A percentile compares a stretch with the other conserved stretches of the same genome.
Conservation (phyloP, 2,797 vertebrate species). For the Sebastes iracundus region DNA sequence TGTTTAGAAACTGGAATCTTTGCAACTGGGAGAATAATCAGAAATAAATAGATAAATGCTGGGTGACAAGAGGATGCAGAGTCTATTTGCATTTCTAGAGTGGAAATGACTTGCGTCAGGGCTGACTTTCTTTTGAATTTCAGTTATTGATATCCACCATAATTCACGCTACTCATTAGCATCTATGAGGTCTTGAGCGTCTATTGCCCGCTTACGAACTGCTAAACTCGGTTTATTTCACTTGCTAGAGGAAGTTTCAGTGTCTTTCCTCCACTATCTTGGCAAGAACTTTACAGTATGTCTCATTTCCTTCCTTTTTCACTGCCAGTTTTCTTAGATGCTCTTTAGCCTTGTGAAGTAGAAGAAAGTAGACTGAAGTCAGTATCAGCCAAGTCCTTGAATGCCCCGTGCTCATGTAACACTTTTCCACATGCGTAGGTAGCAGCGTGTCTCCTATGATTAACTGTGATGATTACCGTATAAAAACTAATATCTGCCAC, state of each 20-base stretch:
- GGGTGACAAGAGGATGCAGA: constrained; percentile 16
- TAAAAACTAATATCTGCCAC: constrained; percentile 24
- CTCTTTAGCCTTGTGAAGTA: constrained; percentile 24
- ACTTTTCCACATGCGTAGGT: constrained; percentile 36
- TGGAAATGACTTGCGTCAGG: constrained; percentile 28
- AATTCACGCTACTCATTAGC: constrained; percentile 40
- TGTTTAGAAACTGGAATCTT: constrained; percentile 59
- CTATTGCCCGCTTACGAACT: constrained; percentile 41
- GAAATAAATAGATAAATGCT: constrained; percentile 37
- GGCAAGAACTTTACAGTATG: constrained; percentile 30
- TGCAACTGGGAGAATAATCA: constrained; percentile 42
- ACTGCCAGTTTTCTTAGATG: constrained; percentile 44
- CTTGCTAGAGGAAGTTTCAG: constrained; percentile 23
- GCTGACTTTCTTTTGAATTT: constrained; percentile 47
- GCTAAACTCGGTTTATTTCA: constrained; percentile 53
- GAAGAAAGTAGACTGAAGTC: constrained; percentile 33
- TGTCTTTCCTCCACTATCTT: constrained; percentile 35
- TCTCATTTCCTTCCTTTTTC: constrained; percentile 47
- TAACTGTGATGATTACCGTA: constrained; percentile 36
- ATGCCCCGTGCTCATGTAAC: constrained; percentile 24
- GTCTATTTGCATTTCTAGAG: constrained; percentile 25
- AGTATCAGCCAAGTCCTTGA: constrained; percentile 38
- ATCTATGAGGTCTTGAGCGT: constrained; percentile 14
- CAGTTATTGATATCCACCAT: constrained; percentile 24
- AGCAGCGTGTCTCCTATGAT: constrained; percentile 37